These are phyloP conservation scores for Antheraea yamamai DNA, from an alignment of 2,888 invertebrate species.

Conservation along the genomic window DNA sequence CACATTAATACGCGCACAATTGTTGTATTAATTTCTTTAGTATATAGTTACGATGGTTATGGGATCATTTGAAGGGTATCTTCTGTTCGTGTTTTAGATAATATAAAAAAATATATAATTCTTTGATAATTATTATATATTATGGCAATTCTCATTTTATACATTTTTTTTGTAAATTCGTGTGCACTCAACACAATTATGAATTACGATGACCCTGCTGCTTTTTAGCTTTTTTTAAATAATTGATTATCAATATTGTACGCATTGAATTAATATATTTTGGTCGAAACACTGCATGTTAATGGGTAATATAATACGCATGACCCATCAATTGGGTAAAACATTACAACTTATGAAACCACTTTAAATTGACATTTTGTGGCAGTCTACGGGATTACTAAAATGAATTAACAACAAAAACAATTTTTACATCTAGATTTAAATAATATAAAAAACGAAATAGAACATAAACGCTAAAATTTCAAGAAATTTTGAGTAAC, in stretches of 20 bases:
- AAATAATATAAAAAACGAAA: no score
- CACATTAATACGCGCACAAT: slow-evolving; percentile 37
- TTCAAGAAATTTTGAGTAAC: no score
- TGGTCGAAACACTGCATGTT: slow-evolving; percentile 8
- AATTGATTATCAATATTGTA: slow-evolving; percentile 2
- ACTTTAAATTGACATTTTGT: slow-evolving; percentile 7
- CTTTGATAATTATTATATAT: slow-evolving; percentile 13
- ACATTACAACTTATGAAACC: background rate
- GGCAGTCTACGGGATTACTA: background rate
- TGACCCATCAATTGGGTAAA: background rate
- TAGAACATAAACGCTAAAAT: no score
- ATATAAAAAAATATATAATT: background rate
- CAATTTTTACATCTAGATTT: background rate
- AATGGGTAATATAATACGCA: background rate
- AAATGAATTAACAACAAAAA: background rate
- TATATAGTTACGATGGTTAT: slow-evolving; percentile 29
- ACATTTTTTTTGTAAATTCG: background rate
- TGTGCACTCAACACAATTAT: slow-evolving; percentile 16
- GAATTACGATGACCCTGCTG: slow-evolving; percentile 56
- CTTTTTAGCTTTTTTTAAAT: slow-evolving; percentile 20
- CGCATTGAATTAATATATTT: background rate
- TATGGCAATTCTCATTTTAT: background rate
- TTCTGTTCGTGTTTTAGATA: slow-evolving; percentile 1
- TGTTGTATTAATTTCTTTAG: slow-evolving; percentile 24
- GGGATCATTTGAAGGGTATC: slow-evolving; percentile 12